phyloP scores from a whole-genome alignment of 2,888 invertebrate genomes.

The Harpalus rubripes region DNA sequence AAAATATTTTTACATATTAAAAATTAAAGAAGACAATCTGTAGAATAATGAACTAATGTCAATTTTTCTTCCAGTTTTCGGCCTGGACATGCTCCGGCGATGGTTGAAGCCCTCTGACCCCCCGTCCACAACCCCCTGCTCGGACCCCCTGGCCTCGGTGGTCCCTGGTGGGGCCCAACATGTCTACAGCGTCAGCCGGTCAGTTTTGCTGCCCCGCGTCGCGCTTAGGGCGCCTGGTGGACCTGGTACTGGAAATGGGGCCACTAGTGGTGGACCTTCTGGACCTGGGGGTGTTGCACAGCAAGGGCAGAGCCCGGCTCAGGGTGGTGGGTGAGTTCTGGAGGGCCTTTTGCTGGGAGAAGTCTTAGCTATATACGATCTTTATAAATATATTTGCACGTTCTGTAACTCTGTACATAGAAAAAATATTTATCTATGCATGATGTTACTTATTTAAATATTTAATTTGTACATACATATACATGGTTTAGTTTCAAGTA shows the following conservation, averaged over 20 bases:
- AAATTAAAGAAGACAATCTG: no score
- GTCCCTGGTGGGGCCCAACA: slow-evolving; percentile 79
- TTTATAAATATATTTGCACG: background rate
- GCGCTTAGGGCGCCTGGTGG: slow-evolving; percentile 69
- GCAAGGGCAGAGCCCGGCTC: slow-evolving; percentile 55
- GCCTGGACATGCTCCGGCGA: slow-evolving; percentile 37
- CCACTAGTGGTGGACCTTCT: background rate
- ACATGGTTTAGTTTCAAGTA: background rate
- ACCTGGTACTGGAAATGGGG: background rate
- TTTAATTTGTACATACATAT: no score
- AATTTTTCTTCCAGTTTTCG: background rate
- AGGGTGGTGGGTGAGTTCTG: slow-evolving; percentile 72
- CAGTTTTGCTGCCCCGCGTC: slow-evolving; percentile 79
- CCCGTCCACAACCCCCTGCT: slow-evolving; percentile 75
- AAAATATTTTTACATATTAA: no score
- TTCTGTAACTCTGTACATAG: background rate
- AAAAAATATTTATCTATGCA: background rate
- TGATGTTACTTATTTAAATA: background rate
- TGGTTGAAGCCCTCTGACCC: slow-evolving; percentile 78
- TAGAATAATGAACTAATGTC: no score
- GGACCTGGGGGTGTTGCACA: background rate
- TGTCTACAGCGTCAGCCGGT: slow-evolving; percentile 81
- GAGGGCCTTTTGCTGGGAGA: background rate
- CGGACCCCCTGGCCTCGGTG: slow-evolving; percentile 79
- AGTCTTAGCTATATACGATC: no score